Conservation (phyloP, 2,797 vertebrate species). For the Anguilla marmorata region DNA sequence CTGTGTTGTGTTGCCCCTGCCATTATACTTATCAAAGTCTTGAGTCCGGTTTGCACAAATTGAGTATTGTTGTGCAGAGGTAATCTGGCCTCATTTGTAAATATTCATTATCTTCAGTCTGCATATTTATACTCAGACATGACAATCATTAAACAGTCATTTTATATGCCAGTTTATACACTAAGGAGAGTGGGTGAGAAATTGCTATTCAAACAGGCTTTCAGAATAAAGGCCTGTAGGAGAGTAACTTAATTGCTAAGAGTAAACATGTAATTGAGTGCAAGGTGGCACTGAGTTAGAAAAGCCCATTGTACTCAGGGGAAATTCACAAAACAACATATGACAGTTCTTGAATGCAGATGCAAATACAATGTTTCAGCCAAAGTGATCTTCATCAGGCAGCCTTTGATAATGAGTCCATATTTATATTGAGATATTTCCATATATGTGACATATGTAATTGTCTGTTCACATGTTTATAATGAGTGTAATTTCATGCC, state of each 20-base stretch:
- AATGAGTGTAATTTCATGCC: too few relatives aligned
- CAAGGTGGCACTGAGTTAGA: neutral
- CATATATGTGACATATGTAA: too few relatives aligned
- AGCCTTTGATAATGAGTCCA: neutral
- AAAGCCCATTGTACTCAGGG: neutral
- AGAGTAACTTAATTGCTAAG: neutral
- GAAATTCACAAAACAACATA: too few relatives aligned
- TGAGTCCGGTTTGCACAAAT: neutral
- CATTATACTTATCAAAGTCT: neutral
- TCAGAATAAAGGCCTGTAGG: neutral
- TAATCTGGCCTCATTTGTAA: constrained; percentile 37
- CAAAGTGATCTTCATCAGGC: neutral
- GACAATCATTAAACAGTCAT: neutral
- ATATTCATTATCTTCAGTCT: neutral
- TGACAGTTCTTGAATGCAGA: too few relatives aligned
- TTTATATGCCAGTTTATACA: neutral
- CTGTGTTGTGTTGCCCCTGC: neutral
- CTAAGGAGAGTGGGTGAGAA: neutral
- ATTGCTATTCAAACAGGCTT: neutral
- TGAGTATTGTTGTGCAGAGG: neutral
- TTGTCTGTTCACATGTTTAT: too few relatives aligned
- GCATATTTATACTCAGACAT: neutral
- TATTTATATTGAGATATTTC: neutral
- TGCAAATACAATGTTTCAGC: neutral
- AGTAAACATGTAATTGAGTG: neutral